phyloP scores from a whole-genome alignment of 2,797 vertebrate species.

The Rallus crepitans region DNA sequence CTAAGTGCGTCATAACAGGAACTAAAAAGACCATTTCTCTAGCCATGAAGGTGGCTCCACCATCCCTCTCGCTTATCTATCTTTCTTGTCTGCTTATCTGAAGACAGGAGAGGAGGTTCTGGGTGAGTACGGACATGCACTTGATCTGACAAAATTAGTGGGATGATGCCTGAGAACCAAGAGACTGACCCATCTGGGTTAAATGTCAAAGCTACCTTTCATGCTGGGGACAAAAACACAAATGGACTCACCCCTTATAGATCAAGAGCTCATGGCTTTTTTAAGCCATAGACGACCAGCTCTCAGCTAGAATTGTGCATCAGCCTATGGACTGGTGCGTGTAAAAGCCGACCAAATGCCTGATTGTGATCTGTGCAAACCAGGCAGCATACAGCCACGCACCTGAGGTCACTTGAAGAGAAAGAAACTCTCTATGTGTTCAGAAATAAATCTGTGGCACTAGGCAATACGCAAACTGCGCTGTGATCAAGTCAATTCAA shows the following conservation, averaged over 20 bases:
- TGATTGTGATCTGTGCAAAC: neutral
- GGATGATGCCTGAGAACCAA: neutral
- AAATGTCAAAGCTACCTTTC: neutral
- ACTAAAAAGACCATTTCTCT: neutral
- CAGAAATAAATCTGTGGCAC: neutral
- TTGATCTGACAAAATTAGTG: neutral
- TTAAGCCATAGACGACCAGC: neutral
- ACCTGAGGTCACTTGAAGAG: neutral
- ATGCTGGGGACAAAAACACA: neutral
- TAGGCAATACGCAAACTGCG: neutral
- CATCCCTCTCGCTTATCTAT: neutral
- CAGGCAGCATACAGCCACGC: fast-evolving
- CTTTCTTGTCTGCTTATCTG: neutral
- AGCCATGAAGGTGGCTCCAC: neutral
- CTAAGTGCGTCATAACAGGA: neutral
- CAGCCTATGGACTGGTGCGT: neutral
- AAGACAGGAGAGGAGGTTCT: neutral
- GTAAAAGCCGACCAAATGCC: neutral
- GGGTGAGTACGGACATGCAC: neutral
- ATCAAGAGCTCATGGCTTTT: neutral
- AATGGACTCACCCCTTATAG: neutral
- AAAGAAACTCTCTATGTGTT: neutral
- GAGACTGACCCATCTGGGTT: neutral
- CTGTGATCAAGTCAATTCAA: neutral
- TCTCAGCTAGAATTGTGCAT: neutral